Evolutionary conservation across 2,888 invertebrate genomes (phyloP).

Genomic region (Blastobasis lacticolella): DNA sequence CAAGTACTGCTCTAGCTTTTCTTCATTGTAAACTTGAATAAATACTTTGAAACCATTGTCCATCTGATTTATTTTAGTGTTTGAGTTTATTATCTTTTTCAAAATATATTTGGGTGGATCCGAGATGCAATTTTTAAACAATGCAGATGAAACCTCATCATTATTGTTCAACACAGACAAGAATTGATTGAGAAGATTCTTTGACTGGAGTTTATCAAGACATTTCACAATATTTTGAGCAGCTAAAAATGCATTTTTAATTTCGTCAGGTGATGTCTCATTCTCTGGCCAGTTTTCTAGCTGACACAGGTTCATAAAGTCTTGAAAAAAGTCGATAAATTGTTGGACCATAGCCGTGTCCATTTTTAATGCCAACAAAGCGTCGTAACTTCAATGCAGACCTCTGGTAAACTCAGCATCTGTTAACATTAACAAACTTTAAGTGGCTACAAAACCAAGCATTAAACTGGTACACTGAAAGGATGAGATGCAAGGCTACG

Average conservation of each 20-base stretch:
- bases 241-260: constrained; percentile 68
- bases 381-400: constrained; percentile 57
- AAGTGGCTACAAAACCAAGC: constrained; percentile 9
- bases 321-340: constrained; percentile 68
- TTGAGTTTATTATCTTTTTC: constrained; percentile 50
- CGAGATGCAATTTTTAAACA: constrained; percentile 40
- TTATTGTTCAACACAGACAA: constrained; percentile 30
- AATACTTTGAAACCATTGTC: constrained; percentile 46
- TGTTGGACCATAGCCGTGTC: constrained; percentile 54
- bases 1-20: constrained; percentile 41
- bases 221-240: constrained; percentile 72
- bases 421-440: constrained; percentile 42
- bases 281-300: constrained; percentile 58
- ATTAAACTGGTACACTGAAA: neutral
- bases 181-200: constrained; percentile 54
- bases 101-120: constrained; percentile 54
- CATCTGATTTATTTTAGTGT: constrained; percentile 35
- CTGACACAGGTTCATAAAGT: constrained; percentile 65
- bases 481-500: constrained; percentile 18
- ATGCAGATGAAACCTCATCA: constrained; percentile 24
- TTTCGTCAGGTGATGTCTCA: constrained; percentile 52
- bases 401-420: constrained; percentile 48
- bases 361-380: constrained; percentile 28
- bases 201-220: constrained; percentile 57
- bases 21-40: constrained; percentile 40